Base-by-base conservation (phyloP, 2,888 invertebrate genomes). In the Atherix ibis region DNA sequence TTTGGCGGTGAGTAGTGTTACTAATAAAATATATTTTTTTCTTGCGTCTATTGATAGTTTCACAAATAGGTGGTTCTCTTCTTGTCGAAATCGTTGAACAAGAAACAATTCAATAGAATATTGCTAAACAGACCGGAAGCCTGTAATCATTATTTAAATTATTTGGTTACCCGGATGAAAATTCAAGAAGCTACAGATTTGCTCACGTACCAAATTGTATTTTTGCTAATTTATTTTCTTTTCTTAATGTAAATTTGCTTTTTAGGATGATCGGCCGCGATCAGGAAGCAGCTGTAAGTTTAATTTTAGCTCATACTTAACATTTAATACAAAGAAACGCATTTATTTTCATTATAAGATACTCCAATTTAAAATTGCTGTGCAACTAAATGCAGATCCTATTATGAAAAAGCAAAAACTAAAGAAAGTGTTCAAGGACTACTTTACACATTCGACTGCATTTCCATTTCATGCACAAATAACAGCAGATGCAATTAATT, bases 41-140 rank as follows among this genome's bases (percentile, higher is more conserved):
- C 79, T 33, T 68, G 70, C 40, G 76, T 77, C 50, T 6, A 13
- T 18, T 18, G 18, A 18, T 18, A 30, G 10, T n/a, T n/a, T n/a
- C n/a, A n/a, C n/a, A n/a, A n/a, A n/a, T n/a, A n/a, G n/a, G n/a
- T n/a, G n/a, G n/a, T n/a, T n/a, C n/a, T n/a, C n/a, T n/a, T n/a
- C n/a, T 64, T 89, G 3, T 73, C 73, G 36, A 73, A 70, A 48
- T 80, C 84, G 0, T 53, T 89, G 6, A 80, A 79, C 44, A 69
- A 70, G 44, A 70, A 71, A 39, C 54, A 83, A 27, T 76, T 85
- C 19, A 71, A 76, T 40, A 71, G 73, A 45, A 58, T 84, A 29
- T 54, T 89, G 2, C 62, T 74, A 1, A 68, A 72, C n/a, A 64
- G 78, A 37, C 74, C 76, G 2, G 60, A 71, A 4, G 85, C 84